Evolutionary conservation across 2,797 vertebrate species (phyloP), one percentile per base, ranked within the genome.

Genomic region (Cynopterus sphinx): DNA sequence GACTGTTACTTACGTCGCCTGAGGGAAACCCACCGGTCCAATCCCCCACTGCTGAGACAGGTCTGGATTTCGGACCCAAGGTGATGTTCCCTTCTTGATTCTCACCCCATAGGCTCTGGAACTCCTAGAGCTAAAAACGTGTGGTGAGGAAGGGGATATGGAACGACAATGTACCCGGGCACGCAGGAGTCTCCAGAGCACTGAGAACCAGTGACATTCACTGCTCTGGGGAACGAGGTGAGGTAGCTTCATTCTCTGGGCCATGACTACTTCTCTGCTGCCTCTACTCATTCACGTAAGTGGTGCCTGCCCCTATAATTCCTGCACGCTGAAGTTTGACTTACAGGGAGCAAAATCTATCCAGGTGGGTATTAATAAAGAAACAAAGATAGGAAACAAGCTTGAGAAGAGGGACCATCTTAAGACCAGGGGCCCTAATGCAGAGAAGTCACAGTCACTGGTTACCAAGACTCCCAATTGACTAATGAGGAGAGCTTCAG

Each of bases 71-170:
- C 93, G 87, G 96, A 97, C 97, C 97, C 94, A 97, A 96, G 97
- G 97, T 97, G 96, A 97, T 91, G 97, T 97, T 98, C 96, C 97
- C 97, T 97, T 97, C 97, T 98, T 90, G 97, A 97, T 92, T 97
- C 95, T 98, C 97, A 96, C 96, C 97, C 95, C 96, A 98, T 31
- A 97, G 97, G 96, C 65, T 97, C 94, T 97, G 96, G 97, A 98
- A 97, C 97, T 97, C 97, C 97, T 98, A 96, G 97, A 98, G 97
- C 96, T 97, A 97, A 96, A 97, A 97, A 98, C 87, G 96, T 95
- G 97, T 96, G 97, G 97, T 98, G 97, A 98, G 90, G 94, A 98
- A 97, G 95, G 96, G 97, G 75, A 95, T 88, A 95, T 53, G 94
- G 96, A 97, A 95, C 3, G 26, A 88, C 65, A 95, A 94, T 19